Conservation (phyloP, 2,888 invertebrate genomes). For the Aphidoletes aphidimyza region DNA sequence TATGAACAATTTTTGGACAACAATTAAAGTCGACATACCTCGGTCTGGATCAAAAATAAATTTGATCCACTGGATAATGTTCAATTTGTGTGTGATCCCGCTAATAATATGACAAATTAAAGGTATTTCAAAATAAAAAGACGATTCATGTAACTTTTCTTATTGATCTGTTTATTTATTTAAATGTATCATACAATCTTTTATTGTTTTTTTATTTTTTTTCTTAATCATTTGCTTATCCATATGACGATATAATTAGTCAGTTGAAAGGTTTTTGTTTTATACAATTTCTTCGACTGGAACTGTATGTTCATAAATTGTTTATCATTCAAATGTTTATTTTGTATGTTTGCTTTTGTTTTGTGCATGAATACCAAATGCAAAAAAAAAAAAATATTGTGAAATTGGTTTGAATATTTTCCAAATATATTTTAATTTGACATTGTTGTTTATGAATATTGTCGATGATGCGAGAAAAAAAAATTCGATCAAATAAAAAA, state of each 20-base stretch:
- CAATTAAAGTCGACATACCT: no score
- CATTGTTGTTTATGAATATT: slow-evolving; percentile 22
- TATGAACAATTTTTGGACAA: no score
- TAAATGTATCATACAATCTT: slow-evolving; percentile 41
- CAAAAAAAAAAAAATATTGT: background rate
- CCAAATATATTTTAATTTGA: slow-evolving; percentile 3
- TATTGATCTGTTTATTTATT: slow-evolving; percentile 45
- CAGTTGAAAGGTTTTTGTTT: background rate
- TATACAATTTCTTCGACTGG: slow-evolving; percentile 22
- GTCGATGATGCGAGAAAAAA: slow-evolving; percentile 9
- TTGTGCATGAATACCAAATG: background rate
- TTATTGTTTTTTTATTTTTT: background rate
- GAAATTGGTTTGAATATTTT: background rate
- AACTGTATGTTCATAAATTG: slow-evolving; percentile 8
- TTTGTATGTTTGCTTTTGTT: no score
- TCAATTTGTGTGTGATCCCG: no score
- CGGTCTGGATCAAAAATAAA: no score
- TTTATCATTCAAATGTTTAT: background rate
- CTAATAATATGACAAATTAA: no score
- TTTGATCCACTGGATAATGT: no score
- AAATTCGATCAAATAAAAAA: background rate
- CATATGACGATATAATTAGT: background rate
- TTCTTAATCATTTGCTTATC: background rate
- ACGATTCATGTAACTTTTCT: background rate
- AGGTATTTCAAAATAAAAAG: background rate